phyloP scores from a whole-genome alignment of 1,140 invertebrate species.

The Bombyx mori region ASM3026992v2 NC_085129.1:11669001-11669500 shows the following conservation, averaged over 20 bases:
- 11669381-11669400: too few species aligned
- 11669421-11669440: too few species aligned
- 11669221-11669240: constrained; percentile 47
- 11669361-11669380: too few species aligned
- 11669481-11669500: too few species aligned
- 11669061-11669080: constrained; percentile 41
- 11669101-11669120: constrained; percentile 28
- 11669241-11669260: constrained; percentile 44
- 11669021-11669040: constrained; percentile 28
- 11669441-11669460: too few species aligned
- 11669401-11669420: too few species aligned
- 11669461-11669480: too few species aligned
- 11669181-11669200: constrained; percentile 67
- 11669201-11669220: constrained; percentile 63
- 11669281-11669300: constrained; percentile 42
- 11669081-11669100: constrained; percentile 1
- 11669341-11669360: constrained; percentile 5
- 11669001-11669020: constrained; percentile 49
- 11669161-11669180: constrained; percentile 63
- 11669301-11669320: constrained; percentile 39
- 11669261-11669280: constrained; percentile 40
- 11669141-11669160: constrained; percentile 59
- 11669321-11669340: constrained; percentile 22
- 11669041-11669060: constrained; percentile 23
- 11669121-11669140: constrained; percentile 56